Percentiles rank a stretch among this genome's conserved stretches.
Conservation (phyloP, 2,797 vertebrate genomes). For the Pantherophis vulpinus region DNA sequence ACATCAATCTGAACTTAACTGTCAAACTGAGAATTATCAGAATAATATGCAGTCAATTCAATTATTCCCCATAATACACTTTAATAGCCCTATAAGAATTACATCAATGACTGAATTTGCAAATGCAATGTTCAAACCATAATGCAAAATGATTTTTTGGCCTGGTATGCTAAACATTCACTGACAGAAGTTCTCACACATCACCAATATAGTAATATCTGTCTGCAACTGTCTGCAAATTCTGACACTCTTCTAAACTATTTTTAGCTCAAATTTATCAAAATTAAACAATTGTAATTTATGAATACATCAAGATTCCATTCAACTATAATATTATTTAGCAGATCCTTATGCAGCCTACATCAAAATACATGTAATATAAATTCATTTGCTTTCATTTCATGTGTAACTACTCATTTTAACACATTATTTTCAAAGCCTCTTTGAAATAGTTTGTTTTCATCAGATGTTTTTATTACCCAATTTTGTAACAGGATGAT, state of each 20-base stretch:
- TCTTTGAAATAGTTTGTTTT: not conserved
- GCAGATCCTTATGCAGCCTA: not conserved
- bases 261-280: not conserved
- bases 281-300: not conserved
- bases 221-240: not conserved
- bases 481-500: not conserved
- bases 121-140: not conserved
- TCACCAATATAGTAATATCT: not conserved
- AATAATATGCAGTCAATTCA: not conserved
- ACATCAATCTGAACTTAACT: not conserved
- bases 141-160: not conserved
- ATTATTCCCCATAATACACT: not conserved
- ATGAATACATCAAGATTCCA: not conserved
- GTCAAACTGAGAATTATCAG: not conserved
- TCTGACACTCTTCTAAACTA: not conserved
- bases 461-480: not conserved
- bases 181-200: not conserved
- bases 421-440: not conserved
- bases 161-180: not conserved
- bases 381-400: not conserved
- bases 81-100: not conserved
- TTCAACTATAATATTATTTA: not conserved
- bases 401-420: not conserved
- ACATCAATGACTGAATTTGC: not conserved
- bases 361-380: not conserved